Evolutionary conservation across 2,113 vertebrate species (phyloP), one percentile per base, ranked within the genome.

Genomic region (Microcebus griseorufus): DNA sequence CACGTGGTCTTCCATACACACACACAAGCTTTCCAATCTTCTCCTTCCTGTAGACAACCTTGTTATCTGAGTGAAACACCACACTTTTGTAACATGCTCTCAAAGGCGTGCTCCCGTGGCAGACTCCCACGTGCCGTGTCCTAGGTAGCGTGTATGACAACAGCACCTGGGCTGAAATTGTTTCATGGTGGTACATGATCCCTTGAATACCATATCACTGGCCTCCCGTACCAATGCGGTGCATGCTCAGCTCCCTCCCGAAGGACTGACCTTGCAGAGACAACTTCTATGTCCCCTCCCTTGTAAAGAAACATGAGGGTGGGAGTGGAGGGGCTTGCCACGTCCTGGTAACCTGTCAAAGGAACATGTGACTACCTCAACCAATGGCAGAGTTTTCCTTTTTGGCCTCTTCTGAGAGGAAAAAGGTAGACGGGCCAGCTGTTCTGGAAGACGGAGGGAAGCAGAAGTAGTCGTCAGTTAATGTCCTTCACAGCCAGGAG

Each of bases 101-200:
- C 67, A 11, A 32, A 48, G 20, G 48, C 20, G 12, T 29, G 11
- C 2, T 20, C 58, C 29, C 2, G 1, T 29, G 13, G 62, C 32
- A 27, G 6, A 4, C 1, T 27, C 39, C 48, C 34, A 4, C 9
- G 3, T 67, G 2, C 48, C 13, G 7, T 27, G 13, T 4, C 34
- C 1, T 22, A 10, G 1, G 39, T 11, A n/a, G 42, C 13, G 5
- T 3, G 0, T 39, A 37, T 37, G 9, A 39, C 6, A 8, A 10
- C 2, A 37, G 51, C 42, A 60, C 39, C 65, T 32, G 22, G 11
- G 37, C 4, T 22, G 18, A 6, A 2, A 0, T 55, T 64, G n/a
- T 93, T 53, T 80, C 20, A 0, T 51, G 65, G 25, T 58, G 42
- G 6, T 1, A 5, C 9, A 3, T 32, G 27, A 34, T 23, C 69